Base-by-base conservation (phyloP, 2,797 vertebrate genomes). In the Nannoperca obscura region DNA sequence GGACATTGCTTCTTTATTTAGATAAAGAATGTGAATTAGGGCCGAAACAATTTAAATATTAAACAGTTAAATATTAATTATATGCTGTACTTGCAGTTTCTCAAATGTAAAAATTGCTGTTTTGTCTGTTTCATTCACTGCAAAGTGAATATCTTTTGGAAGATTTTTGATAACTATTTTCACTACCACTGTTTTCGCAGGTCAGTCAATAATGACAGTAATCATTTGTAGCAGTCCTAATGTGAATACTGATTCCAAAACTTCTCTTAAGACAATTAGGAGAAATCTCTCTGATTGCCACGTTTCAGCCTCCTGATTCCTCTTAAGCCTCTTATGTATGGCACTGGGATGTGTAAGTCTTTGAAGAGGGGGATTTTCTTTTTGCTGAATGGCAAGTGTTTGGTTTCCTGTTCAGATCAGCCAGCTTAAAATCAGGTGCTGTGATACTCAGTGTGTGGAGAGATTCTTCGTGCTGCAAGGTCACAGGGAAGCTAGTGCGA, bases 381-480 rank as follows among this genome's bases (percentile, higher is more conserved):
- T 89, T 89, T 83, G 90, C 90, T 92, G 90, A 91, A 86, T 86
- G 77, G 84, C 64, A 88, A 84, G 89, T 89, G 76, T 91, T 90
- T 80, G 84, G 89, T 92, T 92, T 93, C 91, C 82, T 83, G 76
- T 86, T 87, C 82, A 74, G 87, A 86, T 89, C 76, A 89, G 87
- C 86, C 82, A 83, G 86, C 82, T 89, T 87, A 90, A 86, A 83
- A 83, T 86, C 87, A 89, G 88, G 81, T 84, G 74, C 76, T 84
- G 63, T 82, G 89, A 92, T 88, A 88, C 85, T 85, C 67, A 34
- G 36, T 10, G 62, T 78, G 78, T 11, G 57, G 75, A 78, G 71
- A 60, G 74, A 80, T 82, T 72, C 82, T 67, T 71, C 66, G 36
- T 27, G 80, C 64, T 71, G 67, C 82, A 91, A 92, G 91, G 93